A percentile compares a stretch with the other conserved stretches of the same genome.
Conservation (phyloP, 2,113 vertebrate species). For the Rousettus leschenaultii region DNA sequence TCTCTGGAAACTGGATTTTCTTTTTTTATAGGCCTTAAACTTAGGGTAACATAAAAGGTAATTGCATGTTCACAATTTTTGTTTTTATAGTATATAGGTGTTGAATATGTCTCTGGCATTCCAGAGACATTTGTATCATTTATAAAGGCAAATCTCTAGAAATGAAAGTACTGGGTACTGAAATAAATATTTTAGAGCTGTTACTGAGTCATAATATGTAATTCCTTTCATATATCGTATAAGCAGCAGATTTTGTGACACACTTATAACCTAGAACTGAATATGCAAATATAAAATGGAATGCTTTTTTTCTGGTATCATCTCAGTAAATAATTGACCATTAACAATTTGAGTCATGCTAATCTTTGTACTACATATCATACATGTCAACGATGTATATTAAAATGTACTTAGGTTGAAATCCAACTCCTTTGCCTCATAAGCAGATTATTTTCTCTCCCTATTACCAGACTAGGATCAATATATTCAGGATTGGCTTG, state of each 20-base stretch:
- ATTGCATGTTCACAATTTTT: neutral
- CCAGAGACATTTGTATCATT: too few relatives aligned
- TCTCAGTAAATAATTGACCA: neutral
- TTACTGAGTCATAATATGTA: slow-evolving; percentile 59
- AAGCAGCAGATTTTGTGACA: slow-evolving; percentile 64
- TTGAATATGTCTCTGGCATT: slow-evolving; percentile 26
- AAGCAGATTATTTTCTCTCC: neutral
- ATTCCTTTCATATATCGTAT: slow-evolving; percentile 56
- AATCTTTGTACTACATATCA: neutral
- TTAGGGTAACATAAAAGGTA: slow-evolving; percentile 60
- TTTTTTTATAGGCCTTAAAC: slow-evolving; percentile 71
- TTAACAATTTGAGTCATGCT: neutral
- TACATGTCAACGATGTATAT: neutral
- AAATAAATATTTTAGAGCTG: slow-evolving; percentile 64
- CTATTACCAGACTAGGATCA: neutral
- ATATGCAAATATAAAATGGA: neutral
- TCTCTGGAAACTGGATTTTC: slow-evolving; percentile 48
- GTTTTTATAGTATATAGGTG: slow-evolving; percentile 43
- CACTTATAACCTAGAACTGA: slow-evolving; percentile 61
- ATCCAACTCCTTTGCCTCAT: neutral
- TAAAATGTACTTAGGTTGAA: neutral
- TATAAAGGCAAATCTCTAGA: neutral
- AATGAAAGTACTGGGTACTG: slow-evolving; percentile 53
- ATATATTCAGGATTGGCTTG: neutral
- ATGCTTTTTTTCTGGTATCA: neutral